Conservation (phyloP, 2,797 vertebrate species). For the Micromesistius poutassou region DNA sequence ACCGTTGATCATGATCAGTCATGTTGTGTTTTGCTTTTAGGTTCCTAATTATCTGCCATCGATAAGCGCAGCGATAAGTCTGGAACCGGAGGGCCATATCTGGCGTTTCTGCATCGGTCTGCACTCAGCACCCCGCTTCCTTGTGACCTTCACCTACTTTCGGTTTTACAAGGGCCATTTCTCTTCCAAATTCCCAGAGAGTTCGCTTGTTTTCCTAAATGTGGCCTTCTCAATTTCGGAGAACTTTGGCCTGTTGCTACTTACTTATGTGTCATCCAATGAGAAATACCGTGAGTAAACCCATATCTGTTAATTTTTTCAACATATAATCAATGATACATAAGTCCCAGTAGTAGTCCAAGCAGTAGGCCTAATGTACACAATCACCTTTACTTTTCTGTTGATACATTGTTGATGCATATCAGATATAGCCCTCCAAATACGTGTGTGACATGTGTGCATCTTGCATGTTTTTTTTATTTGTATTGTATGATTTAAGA, state of each 20-base stretch:
- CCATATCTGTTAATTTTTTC: neutral
- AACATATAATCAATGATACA: neutral
- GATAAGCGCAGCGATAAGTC: constrained; percentile 86
- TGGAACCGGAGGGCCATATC: constrained; percentile 84
- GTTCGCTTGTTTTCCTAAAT: constrained; percentile 68
- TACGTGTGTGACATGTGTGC: neutral
- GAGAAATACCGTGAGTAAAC: constrained; percentile 81
- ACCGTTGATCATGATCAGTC: neutral
- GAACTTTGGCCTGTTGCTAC: constrained; percentile 81
- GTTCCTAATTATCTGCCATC: constrained; percentile 90
- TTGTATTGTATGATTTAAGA: neutral
- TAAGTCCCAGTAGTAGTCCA: too few relatives aligned
- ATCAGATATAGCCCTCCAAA: neutral
- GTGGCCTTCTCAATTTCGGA: constrained; percentile 77
- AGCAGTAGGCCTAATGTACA: too few relatives aligned
- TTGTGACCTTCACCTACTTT: constrained; percentile 83
- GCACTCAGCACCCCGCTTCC: constrained; percentile 83
- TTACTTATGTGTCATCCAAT: constrained; percentile 86
- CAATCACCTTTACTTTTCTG: neutral
- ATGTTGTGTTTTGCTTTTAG: constrained; percentile 51
- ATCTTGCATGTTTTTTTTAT: neutral
- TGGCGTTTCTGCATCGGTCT: constrained; percentile 88
- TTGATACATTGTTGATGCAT: neutral
- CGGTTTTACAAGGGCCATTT: constrained; percentile 79
- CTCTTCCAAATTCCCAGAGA: constrained; percentile 68